Base-by-base conservation (phyloP, 1,140 invertebrate genomes). In the Cheumatopsyche charites region DNA sequence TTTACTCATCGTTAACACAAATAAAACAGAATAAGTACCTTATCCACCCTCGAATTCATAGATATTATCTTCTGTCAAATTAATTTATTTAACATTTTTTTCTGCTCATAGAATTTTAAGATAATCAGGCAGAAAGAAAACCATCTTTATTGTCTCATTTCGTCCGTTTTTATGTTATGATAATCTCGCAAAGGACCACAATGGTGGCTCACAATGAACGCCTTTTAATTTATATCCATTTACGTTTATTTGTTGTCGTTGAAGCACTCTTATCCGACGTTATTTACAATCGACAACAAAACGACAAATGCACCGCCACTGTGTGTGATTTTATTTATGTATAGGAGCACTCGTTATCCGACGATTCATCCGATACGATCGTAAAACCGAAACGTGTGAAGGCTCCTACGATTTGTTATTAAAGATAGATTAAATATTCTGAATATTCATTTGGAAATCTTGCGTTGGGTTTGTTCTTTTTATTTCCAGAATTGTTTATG, bases 51-150 rank as follows among this genome's bases (percentile, higher is more conserved):
- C n/a, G n/a, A n/a, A n/a, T 52, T 67, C 65, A n/a, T n/a, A 67
- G 65, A 67, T 49, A 67, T 67, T 67, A 67, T 67, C 65, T 45
- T 67, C 65, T 49, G 17, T 67, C 42, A 45, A 67, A n/a, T 67
- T 67, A 67, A 67, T 67, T 67, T 67, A 67, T 49, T 43, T 49
- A n/a, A n/a, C n/a, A n/a, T n/a, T n/a, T n/a, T n/a, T n/a, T n/a
- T n/a, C n/a, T n/a, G 3, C 29, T 36, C 9, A 36, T 36, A 36
- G 3, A 36, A 36, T 4, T 4, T 36, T 9, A 36, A 36, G 9
- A 36, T n/a, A n/a, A n/a, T n/a, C 29, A 36, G 29, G 9, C 3
- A 36, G 29, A 36, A 3, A 36, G 29, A 36, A 36, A 36, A 36
- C 29, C 29, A 36, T 36, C 29, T 36, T 36, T 9, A 4, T 23